phyloP scores from a whole-genome alignment of 2,888 invertebrate genomes.

The Macrosiphum euphorbiae region DNA sequence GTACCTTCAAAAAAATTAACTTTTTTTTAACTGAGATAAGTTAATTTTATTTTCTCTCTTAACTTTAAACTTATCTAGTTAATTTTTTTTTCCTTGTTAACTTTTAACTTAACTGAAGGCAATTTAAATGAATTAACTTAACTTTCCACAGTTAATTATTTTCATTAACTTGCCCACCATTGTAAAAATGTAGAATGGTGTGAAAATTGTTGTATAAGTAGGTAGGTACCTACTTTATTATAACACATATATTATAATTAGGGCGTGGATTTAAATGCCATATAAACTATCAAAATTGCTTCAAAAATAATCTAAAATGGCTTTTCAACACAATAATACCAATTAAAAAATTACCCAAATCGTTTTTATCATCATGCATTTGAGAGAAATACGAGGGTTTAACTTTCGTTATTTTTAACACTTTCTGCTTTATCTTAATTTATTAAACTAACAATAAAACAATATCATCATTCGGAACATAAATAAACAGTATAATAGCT shows the following conservation, averaged over 20 bases:
- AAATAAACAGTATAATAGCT: neutral
- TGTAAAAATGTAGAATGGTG: neutral
- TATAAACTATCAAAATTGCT: neutral
- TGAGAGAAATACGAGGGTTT: neutral
- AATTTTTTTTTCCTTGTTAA: too few species aligned
- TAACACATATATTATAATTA: neutral
- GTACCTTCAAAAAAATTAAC: too few species aligned
- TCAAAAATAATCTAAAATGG: neutral
- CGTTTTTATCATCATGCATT: neutral
- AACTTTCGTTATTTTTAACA: neutral
- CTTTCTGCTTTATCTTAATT: neutral
- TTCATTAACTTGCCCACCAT: too few species aligned
- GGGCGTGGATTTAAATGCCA: neutral
- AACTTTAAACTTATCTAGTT: too few species aligned
- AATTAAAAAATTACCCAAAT: neutral
- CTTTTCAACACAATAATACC: neutral
- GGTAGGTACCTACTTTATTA: neutral
- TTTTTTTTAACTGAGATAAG: too few species aligned
- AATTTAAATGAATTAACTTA: too few species aligned
- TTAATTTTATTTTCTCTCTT: too few species aligned
- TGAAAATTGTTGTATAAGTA: neutral
- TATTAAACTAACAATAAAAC: neutral
- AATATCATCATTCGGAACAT: neutral
- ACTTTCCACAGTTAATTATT: too few species aligned
- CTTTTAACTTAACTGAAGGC: too few species aligned